A percentile compares a stretch with the other conserved stretches of the same genome.
phyloP scores from a whole-genome alignment of 1,140 invertebrate species.

The Apocrypta bakeri region DNA sequence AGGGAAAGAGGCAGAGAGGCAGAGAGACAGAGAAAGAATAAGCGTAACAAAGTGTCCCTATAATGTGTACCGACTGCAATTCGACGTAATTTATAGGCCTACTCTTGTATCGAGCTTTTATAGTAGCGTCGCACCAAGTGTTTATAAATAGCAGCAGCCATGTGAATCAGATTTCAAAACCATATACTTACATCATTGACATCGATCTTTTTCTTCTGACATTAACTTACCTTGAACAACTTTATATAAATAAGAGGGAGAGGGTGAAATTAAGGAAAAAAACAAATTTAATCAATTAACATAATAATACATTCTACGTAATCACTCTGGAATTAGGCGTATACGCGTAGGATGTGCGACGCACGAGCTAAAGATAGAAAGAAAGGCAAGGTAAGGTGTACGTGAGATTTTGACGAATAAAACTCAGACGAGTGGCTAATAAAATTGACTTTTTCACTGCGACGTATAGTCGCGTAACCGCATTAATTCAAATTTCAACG shows the following conservation, averaged over 20 bases:
- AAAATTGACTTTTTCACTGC: background rate
- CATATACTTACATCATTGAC: too few species aligned
- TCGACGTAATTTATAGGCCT: background rate
- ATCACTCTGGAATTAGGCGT: background rate
- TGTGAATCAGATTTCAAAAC: too few species aligned
- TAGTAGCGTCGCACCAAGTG: too few species aligned
- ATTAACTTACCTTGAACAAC: too few species aligned
- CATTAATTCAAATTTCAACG: background rate
- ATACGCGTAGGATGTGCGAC: too few species aligned
- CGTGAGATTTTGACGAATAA: too few species aligned
- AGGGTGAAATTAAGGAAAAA: too few species aligned
- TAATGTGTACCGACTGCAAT: conserved; percentile 4
- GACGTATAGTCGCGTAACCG: background rate
- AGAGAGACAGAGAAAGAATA: background rate
- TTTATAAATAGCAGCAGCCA: too few species aligned
- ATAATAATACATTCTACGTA: background rate
- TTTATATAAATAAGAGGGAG: too few species aligned
- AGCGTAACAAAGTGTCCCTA: background rate
- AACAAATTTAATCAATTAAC: conserved; percentile 23
- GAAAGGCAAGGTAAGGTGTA: too few species aligned
- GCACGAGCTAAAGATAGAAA: background rate
- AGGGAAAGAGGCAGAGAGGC: background rate
- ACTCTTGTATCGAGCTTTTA: background rate
- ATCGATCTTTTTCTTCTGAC: too few species aligned
- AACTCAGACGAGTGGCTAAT: background rate